A percentile compares a stretch with the other conserved stretches of the same genome.
Conservation (phyloP, 2,797 vertebrate species). For the Chaetodon trifasciatus region DNA sequence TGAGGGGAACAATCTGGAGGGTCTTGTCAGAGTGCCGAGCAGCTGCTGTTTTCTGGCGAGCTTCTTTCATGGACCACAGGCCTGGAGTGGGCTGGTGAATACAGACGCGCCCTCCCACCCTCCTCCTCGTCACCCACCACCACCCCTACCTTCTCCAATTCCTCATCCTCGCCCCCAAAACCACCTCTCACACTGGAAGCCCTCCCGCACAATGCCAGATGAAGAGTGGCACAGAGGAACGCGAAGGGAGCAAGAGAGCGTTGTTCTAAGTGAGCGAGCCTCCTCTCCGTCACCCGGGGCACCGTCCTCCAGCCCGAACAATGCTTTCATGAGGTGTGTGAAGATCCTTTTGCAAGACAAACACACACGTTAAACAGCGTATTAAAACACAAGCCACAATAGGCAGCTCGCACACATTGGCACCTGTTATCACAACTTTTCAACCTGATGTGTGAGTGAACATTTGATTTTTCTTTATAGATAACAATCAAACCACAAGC, state of each 20-base stretch:
- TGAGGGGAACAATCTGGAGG: conserved; percentile 84
- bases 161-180: conserved; percentile 39
- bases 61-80: conserved; percentile 80
- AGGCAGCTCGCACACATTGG: conserved; percentile 60
- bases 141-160: conserved; percentile 50
- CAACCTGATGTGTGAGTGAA: conserved; percentile 49
- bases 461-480: conserved; percentile 23
- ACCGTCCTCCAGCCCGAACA: conserved; percentile 40
- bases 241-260: conserved; percentile 59
- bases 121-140: conserved; percentile 24
- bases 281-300: conserved; percentile 47
- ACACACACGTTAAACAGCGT: conserved; percentile 60
- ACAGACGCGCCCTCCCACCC: conserved; percentile 55
- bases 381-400: conserved; percentile 56
- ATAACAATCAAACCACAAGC: conserved; percentile 59
- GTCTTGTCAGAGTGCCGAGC: conserved; percentile 85
- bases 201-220: conserved; percentile 62
- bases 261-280: conserved; percentile 51
- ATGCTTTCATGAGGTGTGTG: conserved; percentile 77
- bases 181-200: conserved; percentile 41
- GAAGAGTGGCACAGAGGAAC: conserved; percentile 61
- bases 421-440: conserved; percentile 65
- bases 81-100: conserved; percentile 78
- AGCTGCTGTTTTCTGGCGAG: conserved; percentile 84
- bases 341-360: conserved; percentile 60